These are phyloP conservation scores for Cryptotermes secundus DNA, from an alignment of 1,140 invertebrate genomes.

Conservation along the genomic window DNA sequence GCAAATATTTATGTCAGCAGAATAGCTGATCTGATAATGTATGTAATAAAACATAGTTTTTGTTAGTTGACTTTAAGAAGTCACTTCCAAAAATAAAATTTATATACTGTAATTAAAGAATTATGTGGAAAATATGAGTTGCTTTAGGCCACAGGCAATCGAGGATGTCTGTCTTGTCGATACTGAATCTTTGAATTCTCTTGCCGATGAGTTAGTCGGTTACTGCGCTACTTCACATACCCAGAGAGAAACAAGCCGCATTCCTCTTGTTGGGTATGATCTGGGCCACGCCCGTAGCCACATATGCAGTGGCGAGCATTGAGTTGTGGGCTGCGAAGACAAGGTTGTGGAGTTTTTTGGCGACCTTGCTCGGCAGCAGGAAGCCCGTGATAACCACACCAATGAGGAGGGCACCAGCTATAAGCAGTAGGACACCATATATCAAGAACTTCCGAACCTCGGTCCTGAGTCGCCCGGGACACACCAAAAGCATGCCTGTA, in stretches of 20 bases:
- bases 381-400: neutral
- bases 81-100: too few species aligned
- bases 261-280: neutral
- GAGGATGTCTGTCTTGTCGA: too few species aligned
- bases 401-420: neutral
- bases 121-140: too few species aligned
- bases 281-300: neutral
- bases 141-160: too few species aligned
- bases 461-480: neutral
- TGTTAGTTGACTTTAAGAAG: too few species aligned
- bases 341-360: neutral
- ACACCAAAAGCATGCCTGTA: neutral
- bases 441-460: neutral
- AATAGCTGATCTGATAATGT: too few species aligned
- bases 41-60: too few species aligned
- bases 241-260: neutral
- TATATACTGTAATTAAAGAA: too few species aligned
- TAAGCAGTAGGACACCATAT: neutral
- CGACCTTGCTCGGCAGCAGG: neutral
- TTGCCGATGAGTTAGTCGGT: too few species aligned
- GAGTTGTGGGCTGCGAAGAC: neutral
- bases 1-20: too few species aligned
- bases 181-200: too few species aligned
- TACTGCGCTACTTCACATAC: neutral
- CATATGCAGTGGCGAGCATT: neutral